Base-by-base conservation (phyloP, 1,140 invertebrate genomes). In the Batillaria attramentaria region DNA sequence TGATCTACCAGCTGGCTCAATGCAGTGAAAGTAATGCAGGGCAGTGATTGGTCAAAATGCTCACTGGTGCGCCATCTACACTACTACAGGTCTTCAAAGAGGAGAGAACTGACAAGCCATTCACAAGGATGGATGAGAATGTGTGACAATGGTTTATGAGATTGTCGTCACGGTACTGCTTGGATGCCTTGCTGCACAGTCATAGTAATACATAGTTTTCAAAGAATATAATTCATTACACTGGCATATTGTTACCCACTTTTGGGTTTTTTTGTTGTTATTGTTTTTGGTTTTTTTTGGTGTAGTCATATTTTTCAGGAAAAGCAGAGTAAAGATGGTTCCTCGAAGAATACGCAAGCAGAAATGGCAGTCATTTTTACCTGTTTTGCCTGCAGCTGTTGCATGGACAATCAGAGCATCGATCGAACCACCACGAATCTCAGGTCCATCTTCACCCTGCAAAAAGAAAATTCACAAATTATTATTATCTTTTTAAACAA, bases 341-440 rank as follows among this genome's bases (percentile, higher is more conserved):
- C n/a, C n/a, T n/a, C n/a, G n/a, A n/a, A n/a, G n/a, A n/a, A n/a
- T n/a, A n/a, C n/a, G n/a, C n/a, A n/a, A n/a, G n/a, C n/a, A n/a
- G n/a, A n/a, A n/a, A n/a, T n/a, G n/a, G n/a, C n/a, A n/a, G n/a
- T n/a, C n/a, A n/a, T n/a, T n/a, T n/a, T 81, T 91, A 95, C 95
- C 95, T 93, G 95, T 95, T 93, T 96, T 97, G 87, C 95, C 95
- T 73, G 95, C 95, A 91, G 96, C 96, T 69, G 97, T 97, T 31
- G 97, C 97, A 88, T 97, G 95, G 77, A 98, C 96, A 78, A 99
- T 94, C 37, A 99, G 93, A 2, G 96, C 97, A 91, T 98, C 97
- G 0, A 97, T 94, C 83, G 95, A 93, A 46, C 97, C 97, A 13
- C 97, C 97, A 72, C 96, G 93, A 54, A 98, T 94, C 83, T 97